Conservation (phyloP, 2,113 vertebrate genomes). For the Sigmodon hispidus region DNA sequence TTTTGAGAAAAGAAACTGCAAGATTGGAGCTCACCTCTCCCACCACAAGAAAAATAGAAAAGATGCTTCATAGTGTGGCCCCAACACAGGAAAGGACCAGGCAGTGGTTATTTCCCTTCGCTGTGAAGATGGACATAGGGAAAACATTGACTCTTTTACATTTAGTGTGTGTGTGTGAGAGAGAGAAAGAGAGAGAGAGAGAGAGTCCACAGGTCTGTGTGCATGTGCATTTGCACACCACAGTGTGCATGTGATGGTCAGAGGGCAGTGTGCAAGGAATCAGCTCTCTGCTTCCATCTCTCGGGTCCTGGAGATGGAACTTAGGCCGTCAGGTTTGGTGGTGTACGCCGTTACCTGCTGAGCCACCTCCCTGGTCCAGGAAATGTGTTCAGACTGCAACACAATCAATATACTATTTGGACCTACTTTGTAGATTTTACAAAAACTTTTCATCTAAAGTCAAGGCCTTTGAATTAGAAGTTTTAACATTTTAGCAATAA, state of each 20-base stretch:
- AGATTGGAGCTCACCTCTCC: background rate
- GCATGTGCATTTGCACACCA: background rate
- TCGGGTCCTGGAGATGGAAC: background rate
- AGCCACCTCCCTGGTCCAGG: background rate
- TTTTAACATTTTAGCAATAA: conserved; percentile 20
- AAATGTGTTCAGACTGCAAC: conserved; percentile 13
- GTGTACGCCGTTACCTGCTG: background rate
- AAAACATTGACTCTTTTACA: background rate
- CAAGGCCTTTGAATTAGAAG: background rate
- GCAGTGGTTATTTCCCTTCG: background rate
- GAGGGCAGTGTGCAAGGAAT: background rate
- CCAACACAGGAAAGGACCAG: background rate
- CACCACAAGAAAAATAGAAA: background rate
- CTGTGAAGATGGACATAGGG: background rate
- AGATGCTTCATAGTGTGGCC: background rate
- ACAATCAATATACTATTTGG: conserved; percentile 33
- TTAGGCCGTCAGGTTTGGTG: background rate
- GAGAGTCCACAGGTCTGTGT: background rate
- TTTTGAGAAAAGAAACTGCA: background rate
- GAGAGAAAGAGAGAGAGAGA: too few species aligned
- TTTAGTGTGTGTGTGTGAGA: background rate
- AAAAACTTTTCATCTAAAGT: conserved; percentile 61
- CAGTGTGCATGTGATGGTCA: too few species aligned
- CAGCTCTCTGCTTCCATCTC: background rate
- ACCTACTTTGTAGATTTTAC: conserved; percentile 37